Evolutionary conservation across 2,797 vertebrate species (phyloP).

Genomic region (Xiphorhynchus erythropygius): DNA sequence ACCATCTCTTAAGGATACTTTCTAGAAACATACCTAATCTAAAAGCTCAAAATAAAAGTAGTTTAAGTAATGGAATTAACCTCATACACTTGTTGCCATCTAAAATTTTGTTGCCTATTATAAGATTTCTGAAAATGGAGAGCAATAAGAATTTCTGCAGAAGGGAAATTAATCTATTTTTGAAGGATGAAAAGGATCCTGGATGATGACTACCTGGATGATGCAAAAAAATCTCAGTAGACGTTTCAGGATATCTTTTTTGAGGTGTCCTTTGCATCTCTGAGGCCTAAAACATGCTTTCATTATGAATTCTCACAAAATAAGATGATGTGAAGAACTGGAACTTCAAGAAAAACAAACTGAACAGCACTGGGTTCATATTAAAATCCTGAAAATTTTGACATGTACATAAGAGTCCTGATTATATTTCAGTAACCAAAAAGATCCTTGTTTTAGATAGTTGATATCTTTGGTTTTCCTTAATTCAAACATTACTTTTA

Average conservation of each 20-base stretch:
- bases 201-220: neutral
- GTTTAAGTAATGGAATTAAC: neutral
- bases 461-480: neutral
- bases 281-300: neutral
- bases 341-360: neutral
- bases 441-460: neutral
- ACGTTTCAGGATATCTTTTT: neutral
- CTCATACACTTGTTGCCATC: neutral
- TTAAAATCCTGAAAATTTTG: neutral
- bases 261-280: neutral
- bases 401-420: neutral
- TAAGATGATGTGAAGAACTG: neutral
- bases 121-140: neutral
- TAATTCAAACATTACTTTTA: neutral
- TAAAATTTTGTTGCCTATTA: neutral
- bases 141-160: neutral
- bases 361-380: neutral
- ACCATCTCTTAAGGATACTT: neutral
- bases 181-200: neutral
- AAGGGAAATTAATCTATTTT: neutral
- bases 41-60: neutral
- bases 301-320: neutral
- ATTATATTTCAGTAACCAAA: neutral
- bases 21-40: neutral
- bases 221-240: neutral